phyloP scores from a whole-genome alignment of 2,888 invertebrate species.

The Leucoma salicis region DNA sequence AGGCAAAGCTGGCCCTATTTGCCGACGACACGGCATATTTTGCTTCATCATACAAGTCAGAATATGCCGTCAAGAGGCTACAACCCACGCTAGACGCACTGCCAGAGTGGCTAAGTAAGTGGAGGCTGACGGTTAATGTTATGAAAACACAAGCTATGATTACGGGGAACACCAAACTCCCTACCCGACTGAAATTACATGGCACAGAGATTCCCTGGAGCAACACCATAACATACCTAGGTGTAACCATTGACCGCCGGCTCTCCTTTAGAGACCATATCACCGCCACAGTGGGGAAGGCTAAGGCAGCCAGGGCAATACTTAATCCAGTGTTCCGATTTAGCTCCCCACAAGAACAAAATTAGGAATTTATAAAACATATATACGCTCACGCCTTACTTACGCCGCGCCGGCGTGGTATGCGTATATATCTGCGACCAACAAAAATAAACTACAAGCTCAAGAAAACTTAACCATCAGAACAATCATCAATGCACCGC shows the following conservation, averaged over 20 bases:
- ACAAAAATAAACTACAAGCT: no score
- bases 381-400: no score
- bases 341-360: no score
- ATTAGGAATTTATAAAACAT: no score
- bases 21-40: neutral
- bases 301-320: neutral
- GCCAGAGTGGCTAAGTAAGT: conserved; percentile 5
- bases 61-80: neutral
- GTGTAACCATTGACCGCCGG: neutral
- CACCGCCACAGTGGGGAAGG: no score
- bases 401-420: no score
- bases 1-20: no score
- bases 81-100: neutral
- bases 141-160: neutral
- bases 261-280: no score
- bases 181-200: neutral
- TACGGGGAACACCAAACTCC: neutral
- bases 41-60: neutral
- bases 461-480: neutral
- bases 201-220: neutral
- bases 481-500: neutral
- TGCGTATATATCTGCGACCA: no score
- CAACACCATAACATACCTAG: no score
- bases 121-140: neutral
- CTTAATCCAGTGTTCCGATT: neutral